Evolutionary conservation across 2,113 vertebrate species (phyloP).

Genomic region (Zootoca vivipara): DNA sequence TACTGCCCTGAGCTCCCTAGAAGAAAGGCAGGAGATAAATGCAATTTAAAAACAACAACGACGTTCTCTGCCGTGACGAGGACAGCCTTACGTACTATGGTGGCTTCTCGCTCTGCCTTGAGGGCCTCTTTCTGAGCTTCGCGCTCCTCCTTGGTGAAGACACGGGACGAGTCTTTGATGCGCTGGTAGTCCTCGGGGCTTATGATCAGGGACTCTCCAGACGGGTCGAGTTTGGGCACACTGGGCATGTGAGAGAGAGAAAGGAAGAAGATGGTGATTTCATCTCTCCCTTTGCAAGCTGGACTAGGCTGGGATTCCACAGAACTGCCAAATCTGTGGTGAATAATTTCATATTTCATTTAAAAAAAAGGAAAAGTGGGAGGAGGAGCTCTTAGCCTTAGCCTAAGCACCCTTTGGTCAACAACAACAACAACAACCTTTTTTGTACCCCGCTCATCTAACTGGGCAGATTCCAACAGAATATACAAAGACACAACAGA

Average conservation of each 20-base stretch:
- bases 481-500: no score
- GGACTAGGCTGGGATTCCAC: background rate
- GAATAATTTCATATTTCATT: background rate
- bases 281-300: no score
- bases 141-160: conserved; percentile 72
- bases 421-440: no score
- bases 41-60: no score
- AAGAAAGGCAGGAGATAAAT: background rate
- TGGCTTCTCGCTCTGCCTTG: conserved; percentile 71
- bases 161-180: conserved; percentile 70
- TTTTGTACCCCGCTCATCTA: no score
- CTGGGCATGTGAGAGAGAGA: conserved; percentile 57
- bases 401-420: no score
- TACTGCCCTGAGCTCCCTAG: no score
- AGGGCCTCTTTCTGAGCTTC: conserved; percentile 62
- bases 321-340: background rate
- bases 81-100: conserved; percentile 58
- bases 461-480: no score
- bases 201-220: conserved; percentile 77
- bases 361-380: background rate
- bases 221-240: conserved; percentile 77
- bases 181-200: conserved; percentile 72
- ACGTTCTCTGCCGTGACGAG: background rate
- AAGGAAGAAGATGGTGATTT: background rate
- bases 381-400: no score